A percentile compares a stretch with the other conserved stretches of the same genome.
Evolutionary conservation across 2,113 vertebrate species (phyloP).

Genomic region (Crotophaga sulcirostris): DNA sequence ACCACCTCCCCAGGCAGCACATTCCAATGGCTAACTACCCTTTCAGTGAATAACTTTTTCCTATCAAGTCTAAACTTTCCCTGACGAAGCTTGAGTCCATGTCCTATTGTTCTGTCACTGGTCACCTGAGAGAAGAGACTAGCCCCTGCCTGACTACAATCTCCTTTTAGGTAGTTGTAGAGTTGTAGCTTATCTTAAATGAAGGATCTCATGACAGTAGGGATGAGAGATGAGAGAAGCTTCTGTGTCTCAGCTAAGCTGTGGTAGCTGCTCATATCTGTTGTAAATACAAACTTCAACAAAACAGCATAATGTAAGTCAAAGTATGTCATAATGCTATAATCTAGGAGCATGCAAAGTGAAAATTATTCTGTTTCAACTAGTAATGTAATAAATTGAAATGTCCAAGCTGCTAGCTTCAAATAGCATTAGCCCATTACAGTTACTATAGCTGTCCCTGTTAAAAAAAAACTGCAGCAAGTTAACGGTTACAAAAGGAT

Average conservation of each 20-base stretch:
- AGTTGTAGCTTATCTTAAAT: too few species aligned
- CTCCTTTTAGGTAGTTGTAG: too few species aligned
- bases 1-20: too few species aligned
- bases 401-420: background rate
- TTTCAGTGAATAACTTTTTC: too few species aligned
- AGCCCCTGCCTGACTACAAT: too few species aligned
- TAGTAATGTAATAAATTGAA: background rate
- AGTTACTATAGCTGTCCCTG: background rate
- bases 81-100: too few species aligned
- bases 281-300: background rate
- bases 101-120: too few species aligned
- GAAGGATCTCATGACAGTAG: background rate
- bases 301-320: background rate
- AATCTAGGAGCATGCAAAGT: background rate
- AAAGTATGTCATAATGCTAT: background rate
- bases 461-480: background rate
- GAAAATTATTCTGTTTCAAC: background rate
- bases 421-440: background rate
- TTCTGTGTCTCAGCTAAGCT: background rate
- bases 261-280: background rate
- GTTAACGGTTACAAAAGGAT: background rate
- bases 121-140: too few species aligned
- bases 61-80: too few species aligned
- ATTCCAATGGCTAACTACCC: too few species aligned
- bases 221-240: background rate